Evolutionary conservation across 2,888 invertebrate species (phyloP).

Genomic region (Amblyjoppa proteus): DNA sequence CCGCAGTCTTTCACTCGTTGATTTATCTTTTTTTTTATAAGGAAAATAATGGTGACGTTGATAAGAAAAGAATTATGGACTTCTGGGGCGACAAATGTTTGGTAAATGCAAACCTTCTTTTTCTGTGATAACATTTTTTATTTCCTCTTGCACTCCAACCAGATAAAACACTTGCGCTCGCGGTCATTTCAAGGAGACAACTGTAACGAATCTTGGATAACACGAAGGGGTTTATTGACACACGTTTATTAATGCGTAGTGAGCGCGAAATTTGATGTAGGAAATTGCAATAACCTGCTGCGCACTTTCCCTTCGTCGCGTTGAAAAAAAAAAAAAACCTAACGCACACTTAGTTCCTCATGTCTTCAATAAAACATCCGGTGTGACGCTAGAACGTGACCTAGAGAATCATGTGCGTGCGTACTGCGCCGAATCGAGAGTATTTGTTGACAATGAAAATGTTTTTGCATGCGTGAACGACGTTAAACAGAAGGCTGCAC

Average conservation of each 20-base stretch:
- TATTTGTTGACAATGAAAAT: conserved; percentile 42
- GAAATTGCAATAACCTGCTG: neutral
- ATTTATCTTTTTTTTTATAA: neutral
- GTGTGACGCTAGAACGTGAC: conserved; percentile 10
- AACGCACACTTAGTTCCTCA: neutral
- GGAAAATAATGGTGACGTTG: neutral
- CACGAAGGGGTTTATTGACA: no score
- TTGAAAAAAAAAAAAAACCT: neutral
- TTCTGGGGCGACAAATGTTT: neutral
- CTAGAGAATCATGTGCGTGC: conserved; percentile 22
- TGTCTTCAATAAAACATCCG: conserved; percentile 4
- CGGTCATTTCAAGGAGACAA: neutral
- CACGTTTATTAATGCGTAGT: no score
- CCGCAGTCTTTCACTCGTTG: neutral
- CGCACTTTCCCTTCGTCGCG: neutral
- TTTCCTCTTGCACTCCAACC: neutral
- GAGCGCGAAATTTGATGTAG: neutral
- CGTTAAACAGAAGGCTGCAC: conserved; percentile 9
- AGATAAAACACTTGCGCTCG: neutral
- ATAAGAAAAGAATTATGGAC: neutral
- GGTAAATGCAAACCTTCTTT: neutral
- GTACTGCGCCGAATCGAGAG: neutral
- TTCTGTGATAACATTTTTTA: neutral
- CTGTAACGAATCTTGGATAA: neutral
- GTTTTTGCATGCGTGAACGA: conserved; percentile 21